Evolutionary conservation across 1,140 invertebrate genomes (phyloP).

Genomic region (Caerostris darwini): DNA sequence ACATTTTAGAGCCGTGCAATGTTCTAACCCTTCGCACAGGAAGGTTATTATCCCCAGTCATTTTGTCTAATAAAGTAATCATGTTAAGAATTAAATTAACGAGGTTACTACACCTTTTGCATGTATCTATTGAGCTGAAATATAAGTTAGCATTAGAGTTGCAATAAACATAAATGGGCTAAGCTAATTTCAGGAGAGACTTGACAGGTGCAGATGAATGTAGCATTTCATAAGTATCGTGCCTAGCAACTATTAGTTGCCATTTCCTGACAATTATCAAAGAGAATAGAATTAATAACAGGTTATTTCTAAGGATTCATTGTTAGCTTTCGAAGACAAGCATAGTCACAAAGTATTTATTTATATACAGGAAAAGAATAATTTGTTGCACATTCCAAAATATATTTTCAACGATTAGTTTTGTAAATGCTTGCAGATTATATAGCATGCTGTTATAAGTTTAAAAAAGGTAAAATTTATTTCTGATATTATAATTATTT

Average conservation of each 20-base stretch:
- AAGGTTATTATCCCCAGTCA: background rate
- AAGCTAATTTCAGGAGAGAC: background rate
- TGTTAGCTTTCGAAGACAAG: background rate
- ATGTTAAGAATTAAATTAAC: background rate
- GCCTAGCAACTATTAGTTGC: background rate
- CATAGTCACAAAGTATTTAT: no score
- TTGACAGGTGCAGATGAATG: background rate
- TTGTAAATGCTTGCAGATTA: no score
- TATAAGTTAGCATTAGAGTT: background rate
- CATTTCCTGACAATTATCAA: background rate
- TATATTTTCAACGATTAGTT: no score
- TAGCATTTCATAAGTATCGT: background rate
- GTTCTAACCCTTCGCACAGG: background rate
- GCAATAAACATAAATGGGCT: background rate
- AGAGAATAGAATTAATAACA: background rate
- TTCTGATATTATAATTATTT: no score
- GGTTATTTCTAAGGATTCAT: background rate
- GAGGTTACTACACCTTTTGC: background rate
- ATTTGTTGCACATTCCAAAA: no score
- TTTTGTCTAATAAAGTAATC: slow-evolving; percentile 12
- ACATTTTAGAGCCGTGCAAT: background rate
- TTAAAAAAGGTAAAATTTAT: no score
- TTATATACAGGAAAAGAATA: no score
- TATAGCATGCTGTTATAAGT: no score
- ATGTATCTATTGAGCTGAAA: background rate